phyloP scores from a whole-genome alignment of 2,797 vertebrate species.

The Hafferia zeledoni region DNA sequence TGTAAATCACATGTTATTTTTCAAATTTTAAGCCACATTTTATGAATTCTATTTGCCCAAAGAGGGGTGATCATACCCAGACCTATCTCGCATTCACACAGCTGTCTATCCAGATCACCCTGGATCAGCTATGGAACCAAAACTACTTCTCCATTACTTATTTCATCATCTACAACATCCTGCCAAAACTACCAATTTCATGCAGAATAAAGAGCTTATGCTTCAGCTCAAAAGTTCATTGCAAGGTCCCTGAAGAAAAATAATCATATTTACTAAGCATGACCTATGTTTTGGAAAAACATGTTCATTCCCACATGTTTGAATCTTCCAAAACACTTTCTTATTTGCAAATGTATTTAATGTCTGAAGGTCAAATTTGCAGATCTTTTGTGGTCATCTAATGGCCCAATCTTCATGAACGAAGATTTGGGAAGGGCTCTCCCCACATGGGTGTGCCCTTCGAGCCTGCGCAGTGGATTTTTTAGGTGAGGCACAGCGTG shows the following conservation, averaged over 20 bases:
- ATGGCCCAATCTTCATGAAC: too few relatives aligned
- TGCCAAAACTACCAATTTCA: background rate
- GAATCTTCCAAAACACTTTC: slow-evolving; percentile 1
- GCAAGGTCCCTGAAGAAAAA: slow-evolving; percentile 29
- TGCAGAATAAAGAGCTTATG: background rate
- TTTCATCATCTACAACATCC: slow-evolving; percentile 7
- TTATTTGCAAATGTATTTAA: background rate
- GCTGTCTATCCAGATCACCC: background rate
- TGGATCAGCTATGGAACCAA: background rate
- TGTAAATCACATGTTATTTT: background rate
- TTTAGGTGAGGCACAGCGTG: too few relatives aligned
- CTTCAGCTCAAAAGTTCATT: slow-evolving; percentile 34
- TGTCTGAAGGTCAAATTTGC: background rate
- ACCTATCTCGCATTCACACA: background rate
- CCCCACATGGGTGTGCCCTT: too few relatives aligned
- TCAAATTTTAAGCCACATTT: background rate
- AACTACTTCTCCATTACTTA: background rate
- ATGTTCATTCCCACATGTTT: background rate
- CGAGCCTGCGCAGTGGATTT: too few relatives aligned
- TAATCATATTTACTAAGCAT: slow-evolving; percentile 18
- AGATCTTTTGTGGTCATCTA: background rate
- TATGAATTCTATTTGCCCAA: background rate
- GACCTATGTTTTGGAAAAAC: slow-evolving; percentile 33
- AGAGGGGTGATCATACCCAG: background rate
- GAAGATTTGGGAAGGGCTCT: too few relatives aligned